Conservation (phyloP, 2,797 vertebrate genomes). For the Chrosomus eos region DNA sequence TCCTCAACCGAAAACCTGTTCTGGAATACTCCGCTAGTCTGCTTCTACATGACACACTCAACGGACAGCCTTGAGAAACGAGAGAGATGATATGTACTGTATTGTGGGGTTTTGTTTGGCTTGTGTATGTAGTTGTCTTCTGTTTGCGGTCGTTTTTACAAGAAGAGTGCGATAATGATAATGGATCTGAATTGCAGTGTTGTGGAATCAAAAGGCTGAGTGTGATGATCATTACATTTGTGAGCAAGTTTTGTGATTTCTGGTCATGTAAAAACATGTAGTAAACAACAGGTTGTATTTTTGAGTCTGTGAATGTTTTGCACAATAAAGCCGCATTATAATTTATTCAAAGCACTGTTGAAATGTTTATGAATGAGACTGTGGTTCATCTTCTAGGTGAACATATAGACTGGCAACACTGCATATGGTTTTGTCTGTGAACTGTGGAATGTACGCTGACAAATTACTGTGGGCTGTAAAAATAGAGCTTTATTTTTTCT, state of each 20-base stretch:
- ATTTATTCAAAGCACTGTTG: conserved; percentile 5
- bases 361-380: conserved; percentile 1
- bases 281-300: conserved; percentile 67
- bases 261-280: conserved; percentile 76
- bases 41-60: conserved; percentile 55
- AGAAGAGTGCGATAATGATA: conserved; percentile 16
- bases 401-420: conserved; percentile 7
- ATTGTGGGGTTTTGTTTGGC: conserved; percentile 40
- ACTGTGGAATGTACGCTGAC: conserved; percentile 69
- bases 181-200: conserved; percentile 38
- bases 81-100: conserved; percentile 52
- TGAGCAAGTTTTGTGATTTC: conserved; percentile 69
- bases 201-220: conserved; percentile 69
- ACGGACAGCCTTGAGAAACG: conserved; percentile 49
- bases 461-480: conserved; percentile 62
- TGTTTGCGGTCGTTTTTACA: conserved; percentile 43
- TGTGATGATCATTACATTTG: conserved; percentile 59
- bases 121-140: conserved; percentile 40
- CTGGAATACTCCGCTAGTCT: conserved; percentile 43
- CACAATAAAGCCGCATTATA: conserved; percentile 73
- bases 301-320: conserved; percentile 76
- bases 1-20: conserved; percentile 52
- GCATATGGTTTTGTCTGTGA: not conserved
- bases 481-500: conserved; percentile 39
- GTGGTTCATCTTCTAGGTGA: not conserved